Evolutionary conservation across 2,797 vertebrate genomes (phyloP).

Genomic region (Antrozous pallidus): DNA sequence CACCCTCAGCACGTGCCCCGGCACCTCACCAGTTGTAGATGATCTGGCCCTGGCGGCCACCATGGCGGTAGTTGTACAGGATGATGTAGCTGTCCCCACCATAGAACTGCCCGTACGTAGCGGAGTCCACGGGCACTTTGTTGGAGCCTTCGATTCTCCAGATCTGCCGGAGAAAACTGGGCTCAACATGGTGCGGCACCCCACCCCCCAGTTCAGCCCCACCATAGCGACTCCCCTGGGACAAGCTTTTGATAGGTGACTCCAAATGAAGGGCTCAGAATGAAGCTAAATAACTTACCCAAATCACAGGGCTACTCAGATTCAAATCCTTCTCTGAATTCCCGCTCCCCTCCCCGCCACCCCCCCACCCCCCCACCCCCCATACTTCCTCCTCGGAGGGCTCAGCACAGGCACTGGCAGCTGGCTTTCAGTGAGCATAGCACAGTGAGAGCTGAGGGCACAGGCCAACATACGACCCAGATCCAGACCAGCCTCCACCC

Average conservation of each 20-base stretch:
- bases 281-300: neutral
- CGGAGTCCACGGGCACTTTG: constrained; percentile 89
- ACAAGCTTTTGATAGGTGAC: neutral
- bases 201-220: neutral
- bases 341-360: fast-evolving
- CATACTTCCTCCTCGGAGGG: fast-evolving
- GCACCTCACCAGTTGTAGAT: constrained; percentile 95
- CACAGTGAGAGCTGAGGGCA: neutral
- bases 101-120: constrained; percentile 93
- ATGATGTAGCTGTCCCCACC: constrained; percentile 99
- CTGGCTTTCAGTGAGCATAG: neutral
- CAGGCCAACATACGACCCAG: neutral
- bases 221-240: neutral
- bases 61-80: constrained; percentile 90
- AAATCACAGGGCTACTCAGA: neutral
- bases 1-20: neutral
- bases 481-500: neutral
- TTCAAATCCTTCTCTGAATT: neutral
- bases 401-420: neutral
- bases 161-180: constrained; percentile 83
- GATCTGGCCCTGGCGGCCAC: constrained; percentile 91
- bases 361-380: fast-evolving
- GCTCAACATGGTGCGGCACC: neutral
- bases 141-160: constrained; percentile 94
- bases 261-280: neutral